phyloP scores from a whole-genome alignment of 2,888 invertebrate genomes.

The Lasioglossum pauxillum region DNA sequence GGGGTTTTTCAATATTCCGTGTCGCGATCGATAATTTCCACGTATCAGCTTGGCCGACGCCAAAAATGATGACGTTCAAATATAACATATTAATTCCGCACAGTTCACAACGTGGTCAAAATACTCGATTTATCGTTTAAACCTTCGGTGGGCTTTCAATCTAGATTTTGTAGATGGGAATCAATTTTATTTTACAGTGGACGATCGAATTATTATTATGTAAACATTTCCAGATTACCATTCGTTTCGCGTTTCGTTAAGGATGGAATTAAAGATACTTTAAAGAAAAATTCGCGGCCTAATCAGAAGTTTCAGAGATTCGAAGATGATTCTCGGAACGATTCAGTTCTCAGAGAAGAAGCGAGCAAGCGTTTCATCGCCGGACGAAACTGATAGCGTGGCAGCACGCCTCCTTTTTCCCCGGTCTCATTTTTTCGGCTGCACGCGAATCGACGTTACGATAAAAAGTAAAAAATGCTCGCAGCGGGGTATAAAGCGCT shows the following conservation, averaged over 20 bases:
- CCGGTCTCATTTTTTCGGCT: not conserved
- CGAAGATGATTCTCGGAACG: not conserved
- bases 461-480: conserved; percentile 42
- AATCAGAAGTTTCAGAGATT: not conserved
- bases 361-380: not conserved
- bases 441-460: conserved; percentile 22
- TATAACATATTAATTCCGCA: not conserved
- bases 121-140: not conserved
- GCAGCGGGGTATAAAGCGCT: conserved; percentile 10
- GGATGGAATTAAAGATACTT: not conserved
- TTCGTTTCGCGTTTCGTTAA: not conserved
- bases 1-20: conserved; percentile 1
- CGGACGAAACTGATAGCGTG: not conserved
- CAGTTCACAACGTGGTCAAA: not conserved
- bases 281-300: not conserved
- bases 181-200: not conserved
- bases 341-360: not conserved
- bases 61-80: not conserved
- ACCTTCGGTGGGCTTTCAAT: not conserved
- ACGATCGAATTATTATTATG: not conserved
- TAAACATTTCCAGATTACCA: not conserved
- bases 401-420: not conserved
- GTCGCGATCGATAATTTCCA: not conserved
- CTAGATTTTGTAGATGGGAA: not conserved
- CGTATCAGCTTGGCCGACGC: not conserved